Conservation (phyloP, 35 echinoderm and acorn worm species). For the Diadema setosum region DNA sequence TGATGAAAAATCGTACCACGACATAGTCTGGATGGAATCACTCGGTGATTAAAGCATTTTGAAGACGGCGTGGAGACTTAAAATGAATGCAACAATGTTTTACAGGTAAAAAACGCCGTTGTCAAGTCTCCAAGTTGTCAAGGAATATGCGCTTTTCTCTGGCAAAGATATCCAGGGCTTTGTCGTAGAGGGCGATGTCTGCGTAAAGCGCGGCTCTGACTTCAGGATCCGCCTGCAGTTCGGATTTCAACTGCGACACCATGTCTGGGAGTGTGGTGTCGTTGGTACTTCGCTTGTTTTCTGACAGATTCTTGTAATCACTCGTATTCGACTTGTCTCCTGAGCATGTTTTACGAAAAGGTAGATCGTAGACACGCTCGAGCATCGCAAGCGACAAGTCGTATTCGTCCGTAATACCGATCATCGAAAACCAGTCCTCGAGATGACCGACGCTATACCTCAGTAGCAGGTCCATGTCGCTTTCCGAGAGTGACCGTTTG, state of each 20-base stretch:
- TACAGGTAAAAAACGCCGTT: too few relatives aligned
- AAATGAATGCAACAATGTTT: too few relatives aligned
- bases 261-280: not conserved
- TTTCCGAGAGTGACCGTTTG: not conserved
- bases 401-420: conserved; percentile 67
- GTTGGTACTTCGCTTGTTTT: conserved; percentile 5
- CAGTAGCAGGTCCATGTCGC: conserved; percentile 17
- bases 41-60: too few relatives aligned
- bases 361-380: conserved; percentile 60
- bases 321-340: conserved; percentile 31
- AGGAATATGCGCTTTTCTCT: conserved; percentile 27
- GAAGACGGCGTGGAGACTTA: too few relatives aligned
- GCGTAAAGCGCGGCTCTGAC: conserved; percentile 32
- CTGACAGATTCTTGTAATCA: conserved; percentile 40
- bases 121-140: too few relatives aligned
- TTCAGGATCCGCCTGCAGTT: conserved; percentile 42
- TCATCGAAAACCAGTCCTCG: conserved; percentile 62
- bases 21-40: too few relatives aligned
- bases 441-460: conserved; percentile 44
- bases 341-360: conserved; percentile 32
- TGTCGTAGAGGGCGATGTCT: conserved; percentile 60
- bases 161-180: conserved; percentile 56
- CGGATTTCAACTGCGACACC: conserved; percentile 13
- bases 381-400: conserved; percentile 57
- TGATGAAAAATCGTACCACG: too few relatives aligned